Conservation (phyloP, 2,113 vertebrate species). For the Heteronetta atricapilla region DNA sequence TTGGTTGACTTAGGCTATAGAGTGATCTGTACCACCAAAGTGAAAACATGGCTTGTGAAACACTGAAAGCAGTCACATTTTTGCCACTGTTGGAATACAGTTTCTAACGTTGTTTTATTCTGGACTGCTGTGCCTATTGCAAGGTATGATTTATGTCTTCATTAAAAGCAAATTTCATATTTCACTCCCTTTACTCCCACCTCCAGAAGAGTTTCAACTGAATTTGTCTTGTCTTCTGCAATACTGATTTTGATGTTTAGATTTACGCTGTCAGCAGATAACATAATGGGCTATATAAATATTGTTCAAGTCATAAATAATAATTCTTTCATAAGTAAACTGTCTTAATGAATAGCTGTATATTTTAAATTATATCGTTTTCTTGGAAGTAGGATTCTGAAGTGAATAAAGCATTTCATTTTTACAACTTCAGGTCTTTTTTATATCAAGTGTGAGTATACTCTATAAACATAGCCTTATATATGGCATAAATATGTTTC, state of each 20-base stretch:
- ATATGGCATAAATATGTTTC: slow-evolving; percentile 64
- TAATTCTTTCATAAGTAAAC: not conserved
- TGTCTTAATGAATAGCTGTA: slow-evolving; percentile 23
- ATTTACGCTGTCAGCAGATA: not conserved
- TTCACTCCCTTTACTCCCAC: not conserved
- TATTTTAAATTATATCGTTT: slow-evolving; percentile 19
- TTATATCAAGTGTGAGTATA: slow-evolving; percentile 49
- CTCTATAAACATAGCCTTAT: slow-evolving; percentile 57
- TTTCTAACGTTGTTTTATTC: not conserved
- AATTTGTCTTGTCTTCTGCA: not conserved
- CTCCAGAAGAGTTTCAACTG: not conserved
- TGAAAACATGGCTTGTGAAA: not conserved
- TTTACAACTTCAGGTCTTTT: slow-evolving; percentile 61
- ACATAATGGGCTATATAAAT: not conserved
- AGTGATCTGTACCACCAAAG: not conserved
- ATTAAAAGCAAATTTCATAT: not conserved
- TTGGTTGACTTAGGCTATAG: not conserved
- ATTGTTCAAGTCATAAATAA: not conserved
- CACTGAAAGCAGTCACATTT: not conserved
- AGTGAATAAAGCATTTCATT: slow-evolving; percentile 51
- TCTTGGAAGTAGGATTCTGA: slow-evolving; percentile 26
- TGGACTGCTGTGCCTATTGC: not conserved
- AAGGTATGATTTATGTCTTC: not conserved
- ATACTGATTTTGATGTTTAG: not conserved
- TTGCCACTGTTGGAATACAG: not conserved